Conservation (phyloP, 2,888 invertebrate genomes). For the Lumbricus terrestris region DNA sequence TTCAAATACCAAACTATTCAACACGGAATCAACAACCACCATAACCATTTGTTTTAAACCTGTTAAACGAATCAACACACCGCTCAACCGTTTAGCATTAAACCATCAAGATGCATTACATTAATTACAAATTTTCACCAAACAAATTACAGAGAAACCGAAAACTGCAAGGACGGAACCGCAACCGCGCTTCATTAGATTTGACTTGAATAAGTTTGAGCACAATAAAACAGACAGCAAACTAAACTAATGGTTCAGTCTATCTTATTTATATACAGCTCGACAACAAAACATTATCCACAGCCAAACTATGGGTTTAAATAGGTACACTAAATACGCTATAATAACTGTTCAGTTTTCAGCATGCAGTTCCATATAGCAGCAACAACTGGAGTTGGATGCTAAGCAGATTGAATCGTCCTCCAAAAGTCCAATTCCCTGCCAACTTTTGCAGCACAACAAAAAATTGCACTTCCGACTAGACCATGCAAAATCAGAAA, state of each 20-base stretch:
- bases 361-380: neutral
- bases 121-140: neutral
- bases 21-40: neutral
- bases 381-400: neutral
- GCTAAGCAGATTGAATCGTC: neutral
- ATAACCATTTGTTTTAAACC: no score
- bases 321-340: constrained; percentile 4
- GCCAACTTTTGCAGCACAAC: neutral
- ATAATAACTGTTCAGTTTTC: constrained; percentile 13
- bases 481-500: constrained; percentile 8
- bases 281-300: constrained; percentile 12
- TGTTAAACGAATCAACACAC: neutral
- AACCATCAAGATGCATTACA: constrained; percentile 3
- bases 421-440: neutral
- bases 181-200: constrained; percentile 11
- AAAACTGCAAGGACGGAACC: constrained; percentile 18
- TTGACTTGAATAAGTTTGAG: constrained; percentile 9
- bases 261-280: constrained; percentile 7
- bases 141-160: neutral
- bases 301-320: neutral
- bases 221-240: neutral
- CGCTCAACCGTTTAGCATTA: neutral
- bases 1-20: neutral
- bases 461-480: constrained; percentile 8
- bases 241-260: neutral